Evolutionary conservation across 2,113 vertebrate genomes (phyloP), one percentile per base, ranked within the genome.

Genomic region (Xiphorhynchus elegans): DNA sequence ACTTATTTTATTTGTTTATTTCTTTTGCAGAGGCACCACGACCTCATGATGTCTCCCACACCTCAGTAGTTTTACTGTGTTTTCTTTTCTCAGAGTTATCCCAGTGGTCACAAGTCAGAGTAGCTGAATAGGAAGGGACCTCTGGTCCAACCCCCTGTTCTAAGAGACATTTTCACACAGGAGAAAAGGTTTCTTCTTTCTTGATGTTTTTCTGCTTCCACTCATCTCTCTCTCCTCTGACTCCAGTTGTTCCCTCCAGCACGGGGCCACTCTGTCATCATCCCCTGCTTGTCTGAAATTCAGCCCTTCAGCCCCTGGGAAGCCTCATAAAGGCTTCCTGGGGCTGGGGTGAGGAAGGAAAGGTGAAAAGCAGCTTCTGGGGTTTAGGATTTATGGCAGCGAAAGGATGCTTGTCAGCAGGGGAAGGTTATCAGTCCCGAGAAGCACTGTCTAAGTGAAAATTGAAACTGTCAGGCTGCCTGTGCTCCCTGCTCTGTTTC

Each of bases 381-480:
- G 49, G 2, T 35, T 77, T 87, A 91, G 94, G 94, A 97, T 97
- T 97, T 96, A 92, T 84, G 92, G 87, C 73, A 95, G 86, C 49
- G 72, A 78, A 63, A 84, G 82, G 62, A 70, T 96, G 67, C 72
- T 95, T 14, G 16, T 94, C 93, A 89, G 85, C 76, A 94, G 75
- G 37, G 85, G 93, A 93, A 97, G 66, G 95, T 90, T 97, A 97
- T 97, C 97, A 96, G 96, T 97, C 37, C 70, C 0, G 1, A 39
- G 93, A 94, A 97, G 86, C 72, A 73, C 90, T 53, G 85, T 87
- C 66, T 68, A 83, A 97, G 95, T 96, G 97, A 97, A 97, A 98
- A 98, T 97, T 97, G 97, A 96, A 97, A 90, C 97, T 98, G 96
- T 97, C 97, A 97, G 93, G 39, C 88, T 82, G 79, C 85, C 87